Evolutionary conservation across 1,140 invertebrate genomes (phyloP), one percentile per base, ranked within the genome.

Genomic region (Diorhabda sublineata): DNA sequence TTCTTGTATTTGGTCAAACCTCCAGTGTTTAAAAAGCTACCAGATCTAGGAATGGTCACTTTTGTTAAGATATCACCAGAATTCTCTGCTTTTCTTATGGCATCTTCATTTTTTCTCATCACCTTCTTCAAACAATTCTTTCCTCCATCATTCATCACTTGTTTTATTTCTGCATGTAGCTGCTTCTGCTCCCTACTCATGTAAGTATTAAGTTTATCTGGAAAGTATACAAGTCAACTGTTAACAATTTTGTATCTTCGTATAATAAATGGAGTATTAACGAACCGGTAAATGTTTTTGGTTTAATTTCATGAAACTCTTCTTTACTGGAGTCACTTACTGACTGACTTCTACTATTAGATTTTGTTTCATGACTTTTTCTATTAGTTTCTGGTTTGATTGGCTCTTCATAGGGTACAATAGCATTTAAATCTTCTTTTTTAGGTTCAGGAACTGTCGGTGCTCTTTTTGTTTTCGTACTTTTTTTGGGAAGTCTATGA

Each of bases 11-110:
- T 83, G 26, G 86, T 88, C 56, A 89, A 80, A 6, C 88, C 88
- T n/a, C 88, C 88, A 26, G 91, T 88, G 75, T 92, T 93, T 1
- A 94, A 81, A 74, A 94, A 94, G 76, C 92, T 94, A 2, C 90
- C 89, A 64, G 91, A 91, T 74, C 92, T 85, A 5, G 92, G 92
- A 75, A 94, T 89, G 41, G 92, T 92, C 5, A 94, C 91, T 78
- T 92, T 90, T 0, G 92, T 94, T 68, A 94, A 81, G 69, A 93
- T 88, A 78, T 94, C 92, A 2, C 92, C 91, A 67, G 64, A 83
- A 82, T 66, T 85, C 75, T 75, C 84, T 81, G 56, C 82, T 69
- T 58, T 83, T 78, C 67, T 64, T 6, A 71, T 47, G 5, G 42
- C 76, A 67, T 86, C 85, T 5, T 81, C 68, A 64, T 74, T 64